A percentile compares a stretch with the other conserved stretches of the same genome.
These are phyloP conservation scores for Pluvianellus socialis DNA, from an alignment of 2,113 vertebrate species.

Conservation along the genomic window DNA sequence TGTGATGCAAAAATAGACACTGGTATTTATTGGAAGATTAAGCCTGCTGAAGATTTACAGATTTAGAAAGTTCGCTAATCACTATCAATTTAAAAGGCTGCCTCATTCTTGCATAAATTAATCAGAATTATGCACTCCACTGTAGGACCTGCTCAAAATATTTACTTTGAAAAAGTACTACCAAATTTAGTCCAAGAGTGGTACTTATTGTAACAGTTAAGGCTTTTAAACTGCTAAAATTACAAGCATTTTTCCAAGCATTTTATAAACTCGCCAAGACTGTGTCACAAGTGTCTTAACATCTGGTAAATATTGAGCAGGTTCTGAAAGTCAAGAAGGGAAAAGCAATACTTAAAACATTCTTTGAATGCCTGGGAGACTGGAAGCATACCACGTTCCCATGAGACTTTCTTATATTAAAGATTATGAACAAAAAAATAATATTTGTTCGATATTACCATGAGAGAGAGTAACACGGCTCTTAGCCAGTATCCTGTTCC, in stretches of 20 bases:
- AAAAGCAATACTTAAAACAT: background rate
- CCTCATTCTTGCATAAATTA: slow-evolving; percentile 26
- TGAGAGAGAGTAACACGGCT: background rate
- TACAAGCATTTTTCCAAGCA: background rate
- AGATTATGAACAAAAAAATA: background rate
- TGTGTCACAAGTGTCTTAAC: background rate
- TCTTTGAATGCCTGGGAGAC: background rate
- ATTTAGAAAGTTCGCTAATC: slow-evolving; percentile 53
- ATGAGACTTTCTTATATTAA: background rate
- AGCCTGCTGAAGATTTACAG: slow-evolving; percentile 14
- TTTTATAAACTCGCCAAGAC: background rate
- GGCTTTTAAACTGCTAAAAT: background rate
- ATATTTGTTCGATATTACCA: background rate
- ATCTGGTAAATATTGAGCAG: background rate
- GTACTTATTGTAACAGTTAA: background rate
- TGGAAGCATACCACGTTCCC: background rate
- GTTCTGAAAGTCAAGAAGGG: background rate
- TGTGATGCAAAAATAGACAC: slow-evolving; percentile 54
- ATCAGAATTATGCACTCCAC: background rate
- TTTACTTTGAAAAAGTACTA: background rate
- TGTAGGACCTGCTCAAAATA: background rate
- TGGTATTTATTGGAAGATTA: slow-evolving; percentile 27
- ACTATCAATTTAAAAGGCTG: slow-evolving; percentile 37
- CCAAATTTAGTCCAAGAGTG: background rate
- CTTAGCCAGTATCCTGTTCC: background rate